A percentile compares a stretch with the other conserved stretches of the same genome.
Evolutionary conservation across 2,113 vertebrate species (phyloP).

Genomic region (Callionymus lyra): DNA sequence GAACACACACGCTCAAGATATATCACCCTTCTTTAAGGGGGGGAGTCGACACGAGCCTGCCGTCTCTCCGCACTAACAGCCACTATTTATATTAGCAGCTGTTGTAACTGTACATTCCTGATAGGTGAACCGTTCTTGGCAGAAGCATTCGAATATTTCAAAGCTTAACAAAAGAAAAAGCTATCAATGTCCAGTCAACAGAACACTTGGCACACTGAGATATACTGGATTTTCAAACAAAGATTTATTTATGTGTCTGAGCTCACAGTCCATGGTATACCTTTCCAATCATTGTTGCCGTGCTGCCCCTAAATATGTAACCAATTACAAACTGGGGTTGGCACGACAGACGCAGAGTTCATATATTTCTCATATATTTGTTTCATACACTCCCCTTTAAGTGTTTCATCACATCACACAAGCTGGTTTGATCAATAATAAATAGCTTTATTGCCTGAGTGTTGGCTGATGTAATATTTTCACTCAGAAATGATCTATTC

Average conservation of each 20-base stretch:
- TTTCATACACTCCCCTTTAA: conserved; percentile 16
- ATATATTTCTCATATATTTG: conserved; percentile 1
- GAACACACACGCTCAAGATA: conserved; percentile 34
- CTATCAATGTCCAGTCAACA: conserved; percentile 47
- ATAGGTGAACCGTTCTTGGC: conserved; percentile 65
- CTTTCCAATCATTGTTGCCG: conserved; percentile 50
- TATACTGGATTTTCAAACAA: conserved; percentile 47
- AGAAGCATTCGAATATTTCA: conserved; percentile 43
- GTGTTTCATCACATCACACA: conserved; percentile 36
- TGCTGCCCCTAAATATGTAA: conserved; percentile 55
- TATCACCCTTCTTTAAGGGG: conserved; percentile 6
- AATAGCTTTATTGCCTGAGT: conserved; percentile 47
- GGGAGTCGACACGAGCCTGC: conserved; percentile 26
- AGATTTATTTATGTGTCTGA: conserved; percentile 56
- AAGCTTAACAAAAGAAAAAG: conserved; percentile 47
- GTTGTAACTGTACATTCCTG: conserved; percentile 69
- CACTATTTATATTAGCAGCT: conserved; percentile 60
- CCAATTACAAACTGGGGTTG: conserved; percentile 50
- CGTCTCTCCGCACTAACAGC: conserved; percentile 35
- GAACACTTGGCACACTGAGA: conserved; percentile 49
- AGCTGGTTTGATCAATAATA: conserved; percentile 50
- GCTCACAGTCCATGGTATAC: conserved; percentile 41
- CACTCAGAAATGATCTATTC: conserved; percentile 45
- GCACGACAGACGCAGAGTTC: conserved; percentile 42
- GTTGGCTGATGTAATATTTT: conserved; percentile 44